Evolutionary conservation across 2,797 vertebrate species (phyloP).

Genomic region (Masticophis lateralis): DNA sequence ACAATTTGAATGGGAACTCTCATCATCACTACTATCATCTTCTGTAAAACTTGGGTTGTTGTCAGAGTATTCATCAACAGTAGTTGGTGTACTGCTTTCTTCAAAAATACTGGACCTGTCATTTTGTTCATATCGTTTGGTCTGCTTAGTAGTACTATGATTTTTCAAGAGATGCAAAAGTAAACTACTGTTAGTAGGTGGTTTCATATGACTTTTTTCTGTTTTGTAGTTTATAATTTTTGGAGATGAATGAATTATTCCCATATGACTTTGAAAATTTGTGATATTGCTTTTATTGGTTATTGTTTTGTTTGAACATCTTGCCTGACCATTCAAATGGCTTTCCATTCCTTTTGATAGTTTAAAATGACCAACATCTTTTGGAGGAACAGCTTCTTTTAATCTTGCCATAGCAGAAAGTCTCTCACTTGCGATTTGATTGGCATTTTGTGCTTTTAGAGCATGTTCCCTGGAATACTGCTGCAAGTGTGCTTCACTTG

Average conservation of each 20-base stretch:
- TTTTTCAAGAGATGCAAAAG: conserved; percentile 94
- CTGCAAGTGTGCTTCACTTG: conserved; percentile 96
- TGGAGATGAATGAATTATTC: conserved; percentile 71
- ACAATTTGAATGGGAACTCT: conserved; percentile 92
- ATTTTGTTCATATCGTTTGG: conserved; percentile 82
- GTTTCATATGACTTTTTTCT: conserved; percentile 81
- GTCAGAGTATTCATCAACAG: conserved; percentile 89
- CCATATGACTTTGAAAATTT: conserved; percentile 74
- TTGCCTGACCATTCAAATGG: conserved; percentile 83
- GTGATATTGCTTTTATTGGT: conserved; percentile 76
- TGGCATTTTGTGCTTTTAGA: conserved; percentile 93
- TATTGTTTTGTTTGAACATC: conserved; percentile 76
- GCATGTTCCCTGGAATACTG: conserved; percentile 97
- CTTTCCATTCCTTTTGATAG: conserved; percentile 78
- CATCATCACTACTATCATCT: conserved; percentile 93
- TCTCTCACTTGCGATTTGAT: conserved; percentile 90
- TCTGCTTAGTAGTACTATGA: conserved; percentile 86
- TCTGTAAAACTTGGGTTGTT: conserved; percentile 90
- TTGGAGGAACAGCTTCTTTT: conserved; percentile 79
- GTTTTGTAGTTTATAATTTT: conserved; percentile 80
- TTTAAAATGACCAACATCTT: conserved; percentile 76
- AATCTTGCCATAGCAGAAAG: conserved; percentile 93
- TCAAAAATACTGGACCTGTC: conserved; percentile 80
- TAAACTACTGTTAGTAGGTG: conserved; percentile 90
- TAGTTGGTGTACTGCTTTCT: conserved; percentile 84